These are phyloP conservation scores for Ibycter americanus DNA, from an alignment of 2,797 vertebrate genomes.

Conservation along the genomic window DNA sequence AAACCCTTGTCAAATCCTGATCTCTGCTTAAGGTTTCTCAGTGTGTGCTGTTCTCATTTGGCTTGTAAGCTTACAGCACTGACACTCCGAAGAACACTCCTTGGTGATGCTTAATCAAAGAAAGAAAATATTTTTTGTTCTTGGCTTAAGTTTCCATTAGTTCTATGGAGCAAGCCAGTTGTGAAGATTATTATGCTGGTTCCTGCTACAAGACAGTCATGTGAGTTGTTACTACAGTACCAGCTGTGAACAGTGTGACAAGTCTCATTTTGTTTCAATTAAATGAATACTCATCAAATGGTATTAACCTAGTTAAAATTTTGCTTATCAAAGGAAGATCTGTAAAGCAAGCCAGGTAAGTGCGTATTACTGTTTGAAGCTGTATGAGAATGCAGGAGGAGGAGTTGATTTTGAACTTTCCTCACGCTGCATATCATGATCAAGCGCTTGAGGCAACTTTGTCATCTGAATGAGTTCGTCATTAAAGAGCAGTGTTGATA, in stretches of 20 bases:
- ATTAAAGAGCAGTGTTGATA: conserved; percentile 6
- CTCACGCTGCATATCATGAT: not conserved
- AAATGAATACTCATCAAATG: conserved; percentile 7
- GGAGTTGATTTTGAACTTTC: conserved; percentile 40
- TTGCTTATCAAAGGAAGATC: conserved; percentile 54
- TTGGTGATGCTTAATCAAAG: not conserved
- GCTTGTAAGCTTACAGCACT: not conserved
- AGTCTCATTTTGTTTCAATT: conserved; percentile 26
- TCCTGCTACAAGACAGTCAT: not conserved
- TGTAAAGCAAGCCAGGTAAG: conserved; percentile 52
- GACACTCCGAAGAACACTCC: not conserved
- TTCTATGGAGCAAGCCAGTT: not conserved
- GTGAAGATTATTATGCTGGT: not conserved
- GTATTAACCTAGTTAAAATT: conserved; percentile 44
- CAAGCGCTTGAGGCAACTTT: conserved; percentile 24
- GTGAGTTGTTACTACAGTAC: not conserved
- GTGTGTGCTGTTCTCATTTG: not conserved
- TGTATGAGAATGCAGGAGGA: conserved; percentile 4
- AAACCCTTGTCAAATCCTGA: not conserved
- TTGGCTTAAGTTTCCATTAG: not conserved
- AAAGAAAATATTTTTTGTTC: not conserved
- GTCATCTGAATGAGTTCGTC: conserved; percentile 25
- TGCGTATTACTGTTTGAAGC: conserved; percentile 9
- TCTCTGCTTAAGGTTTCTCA: not conserved
- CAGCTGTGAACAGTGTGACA: not conserved